A percentile compares a stretch with the other conserved stretches of the same genome.
Evolutionary conservation across 2,797 vertebrate species (phyloP).

Genomic region (Tolypeutes matacus): DNA sequence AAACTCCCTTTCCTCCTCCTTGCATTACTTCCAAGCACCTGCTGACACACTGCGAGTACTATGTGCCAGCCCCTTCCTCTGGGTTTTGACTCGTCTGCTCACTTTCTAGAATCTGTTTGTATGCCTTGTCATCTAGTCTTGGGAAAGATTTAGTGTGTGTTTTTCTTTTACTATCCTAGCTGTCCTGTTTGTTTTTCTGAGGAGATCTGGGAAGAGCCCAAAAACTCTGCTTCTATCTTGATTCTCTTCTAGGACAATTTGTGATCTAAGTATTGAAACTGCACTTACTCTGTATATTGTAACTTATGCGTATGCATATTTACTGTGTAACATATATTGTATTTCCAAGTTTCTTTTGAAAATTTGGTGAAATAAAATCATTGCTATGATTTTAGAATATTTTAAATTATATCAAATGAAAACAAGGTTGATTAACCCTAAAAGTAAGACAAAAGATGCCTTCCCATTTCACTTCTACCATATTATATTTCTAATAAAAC

Average conservation of each 20-base stretch:
- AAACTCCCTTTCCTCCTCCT: not conserved
- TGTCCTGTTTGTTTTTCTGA: not conserved
- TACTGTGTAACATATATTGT: not conserved
- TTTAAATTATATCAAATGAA: not conserved
- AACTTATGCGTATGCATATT: not conserved
- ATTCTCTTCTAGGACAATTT: not conserved
- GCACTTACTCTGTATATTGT: not conserved
- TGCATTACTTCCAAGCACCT: not conserved
- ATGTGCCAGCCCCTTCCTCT: too few species aligned
- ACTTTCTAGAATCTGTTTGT: not conserved
- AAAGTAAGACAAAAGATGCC: not conserved
- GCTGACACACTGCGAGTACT: not conserved
- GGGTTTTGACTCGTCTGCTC: not conserved
- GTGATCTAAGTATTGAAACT: not conserved
- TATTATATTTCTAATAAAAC: not conserved
- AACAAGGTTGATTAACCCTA: not conserved
- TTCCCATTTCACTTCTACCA: not conserved
- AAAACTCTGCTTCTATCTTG: not conserved
- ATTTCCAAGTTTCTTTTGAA: not conserved
- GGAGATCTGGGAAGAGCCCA: not conserved
- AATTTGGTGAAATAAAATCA: not conserved
- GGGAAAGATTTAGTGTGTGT: too few species aligned
- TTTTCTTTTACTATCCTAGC: not conserved
- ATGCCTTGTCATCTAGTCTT: fast-evolving
- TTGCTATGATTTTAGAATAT: not conserved